Conservation (phyloP, 2,888 invertebrate species). For the Drosophila flavopinicola region DNA sequence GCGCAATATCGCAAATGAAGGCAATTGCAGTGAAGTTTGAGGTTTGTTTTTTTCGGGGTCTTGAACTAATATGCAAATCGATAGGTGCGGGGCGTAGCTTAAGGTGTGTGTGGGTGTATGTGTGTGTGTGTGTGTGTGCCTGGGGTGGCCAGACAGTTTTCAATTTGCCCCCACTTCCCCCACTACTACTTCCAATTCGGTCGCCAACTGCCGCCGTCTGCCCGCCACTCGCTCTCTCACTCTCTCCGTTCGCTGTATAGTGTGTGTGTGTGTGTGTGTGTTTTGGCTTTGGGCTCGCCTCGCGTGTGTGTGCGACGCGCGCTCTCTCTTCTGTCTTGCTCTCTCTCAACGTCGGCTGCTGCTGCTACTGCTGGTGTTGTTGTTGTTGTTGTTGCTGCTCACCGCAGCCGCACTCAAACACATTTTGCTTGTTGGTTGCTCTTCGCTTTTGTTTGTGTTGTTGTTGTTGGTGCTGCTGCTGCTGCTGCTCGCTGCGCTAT, state of each 20-base stretch:
- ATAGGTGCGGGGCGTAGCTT: slow-evolving; percentile 43
- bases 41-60: slow-evolving; percentile 10
- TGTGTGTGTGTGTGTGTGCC: slow-evolving; percentile 22
- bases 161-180: slow-evolving; percentile 29
- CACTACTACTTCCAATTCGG: slow-evolving; percentile 49
- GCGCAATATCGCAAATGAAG: slow-evolving; percentile 42
- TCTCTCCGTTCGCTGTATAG: slow-evolving; percentile 40
- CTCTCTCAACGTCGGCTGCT: slow-evolving; percentile 42
- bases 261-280: slow-evolving; percentile 10
- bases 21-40: slow-evolving; percentile 28
- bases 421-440: slow-evolving; percentile 75
- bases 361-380: slow-evolving; percentile 45
- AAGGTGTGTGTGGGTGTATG: slow-evolving; percentile 25
- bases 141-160: slow-evolving; percentile 70
- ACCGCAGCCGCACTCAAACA: slow-evolving; percentile 75
- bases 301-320: slow-evolving; percentile 74
- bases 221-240: slow-evolving; percentile 45
- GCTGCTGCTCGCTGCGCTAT: slow-evolving; percentile 75
- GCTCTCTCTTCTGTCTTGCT: slow-evolving; percentile 58
- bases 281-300: slow-evolving; percentile 57
- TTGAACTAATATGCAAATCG: slow-evolving; percentile 63
- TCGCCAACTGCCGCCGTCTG: slow-evolving; percentile 57
- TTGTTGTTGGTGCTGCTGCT: slow-evolving; percentile 52
- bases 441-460: slow-evolving; percentile 76
- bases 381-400: slow-evolving; percentile 52